Evolutionary conservation across 2,888 invertebrate species (phyloP), one percentile per base, ranked within the genome.

Genomic region (Azorinus chamasolen): DNA sequence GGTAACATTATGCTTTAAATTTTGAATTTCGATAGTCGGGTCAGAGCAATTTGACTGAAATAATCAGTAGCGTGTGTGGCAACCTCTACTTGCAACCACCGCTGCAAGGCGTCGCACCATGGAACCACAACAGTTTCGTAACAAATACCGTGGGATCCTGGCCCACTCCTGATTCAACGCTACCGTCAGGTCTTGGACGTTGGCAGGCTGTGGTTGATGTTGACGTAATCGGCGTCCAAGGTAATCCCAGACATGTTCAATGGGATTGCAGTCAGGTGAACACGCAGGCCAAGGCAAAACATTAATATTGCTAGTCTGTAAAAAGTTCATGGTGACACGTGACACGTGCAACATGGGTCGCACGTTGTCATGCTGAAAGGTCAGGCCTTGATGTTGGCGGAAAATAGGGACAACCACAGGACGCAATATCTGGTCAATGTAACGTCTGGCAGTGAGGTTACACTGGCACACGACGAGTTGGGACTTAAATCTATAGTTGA

Each of bases 401-500:
- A 65, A 58, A 2, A 32, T 6, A n/a, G 46, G 27, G 2, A 64
- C 27, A 54, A 64, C n/a, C 25, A 54, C 53, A 27, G 54, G 54
- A 18, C 54, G 39, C 18, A 46, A 22, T 16, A 55, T 37, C 48
- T 65, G 46, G 32, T 65, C 46, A 14, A 65, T 55, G 24, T 55
- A 55, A 20, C 65, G 39, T 25, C 46, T 55, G 20, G 55, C 46
- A 6, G 45, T 55, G n/a, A 65, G 22, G 22, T 65, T 65, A 32
- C 48, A 55, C 22, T 65, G 58, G 43, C 41, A 58, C 1, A 64
- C 46, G 25, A 72, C 71, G 3, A 72, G 53, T 45, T 72, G 32
- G 22, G 59, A 43, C 53, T 54, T 64, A 59, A 72, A 72, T 8
- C 39, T 43, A 45, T 58, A 46, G 46, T 72, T 63, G 24, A 57